Base-by-base conservation (phyloP, 2,113 vertebrate genomes). In the Hucho hucho region DNA sequence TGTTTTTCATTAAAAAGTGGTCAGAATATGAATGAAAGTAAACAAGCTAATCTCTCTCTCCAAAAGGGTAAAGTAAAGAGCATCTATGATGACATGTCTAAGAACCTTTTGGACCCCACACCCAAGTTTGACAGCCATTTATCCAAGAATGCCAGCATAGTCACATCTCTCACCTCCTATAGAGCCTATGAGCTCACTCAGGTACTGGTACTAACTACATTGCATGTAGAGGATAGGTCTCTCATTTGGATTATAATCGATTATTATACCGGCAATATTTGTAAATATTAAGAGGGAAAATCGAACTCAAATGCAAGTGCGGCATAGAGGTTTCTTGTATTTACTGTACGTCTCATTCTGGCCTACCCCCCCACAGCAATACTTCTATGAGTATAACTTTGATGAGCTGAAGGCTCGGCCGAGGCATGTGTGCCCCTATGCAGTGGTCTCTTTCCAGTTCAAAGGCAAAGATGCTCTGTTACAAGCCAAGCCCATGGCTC, bases 111-210 rank as follows among this genome's bases (percentile, higher is more conserved):
- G 63, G 97, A 98, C 72, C 98, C 98, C 25, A 98, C 97, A 1
- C 97, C 97, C 25, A 97, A 96, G 74, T 97, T 98, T 0, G 97
- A 99, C 87, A 96, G 96, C 81, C 98, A 99, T 4, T 78, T 97
- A 77, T 95, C 95, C 64, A 99, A 98, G 89, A 97, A 95, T 58
- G 90, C 92, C 63, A 91, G 90, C 82, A 95, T 94, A 82, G 91
- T 98, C 75, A 95, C 88, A 2, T 95, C 97, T 0, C 76, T 97
- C 82, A 83, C 87, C 78, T 92, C 92, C 9, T 98, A 94, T 75
- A 92, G 95, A 83, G 95, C 96, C 22, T 97, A 96, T 0, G 97
- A 99, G 32, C 93, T 94, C 73, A 96, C 96, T n/a, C 98, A 99
- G 95, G 98, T 98, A 93, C 20, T 61, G 37, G 37, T 43, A 43